Evolutionary conservation across 2,888 invertebrate species (phyloP), one percentile per base, ranked within the genome.

Genomic region (Lasioglossum figueresi): DNA sequence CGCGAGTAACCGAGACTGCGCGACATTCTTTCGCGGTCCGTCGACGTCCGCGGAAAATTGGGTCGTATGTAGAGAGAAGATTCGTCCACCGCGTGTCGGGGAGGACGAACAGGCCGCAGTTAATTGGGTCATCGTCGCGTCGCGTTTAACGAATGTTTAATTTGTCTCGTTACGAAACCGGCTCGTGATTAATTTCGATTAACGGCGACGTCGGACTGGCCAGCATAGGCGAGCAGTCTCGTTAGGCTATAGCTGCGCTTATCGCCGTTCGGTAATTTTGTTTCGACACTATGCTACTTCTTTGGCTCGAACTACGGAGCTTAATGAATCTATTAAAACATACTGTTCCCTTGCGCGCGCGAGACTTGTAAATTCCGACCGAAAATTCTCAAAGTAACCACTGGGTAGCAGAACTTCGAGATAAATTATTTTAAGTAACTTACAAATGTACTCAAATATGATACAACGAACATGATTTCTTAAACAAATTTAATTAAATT

Each of bases 91-190:
- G 73, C 5, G 14, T 2, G 63, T 31, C 63, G 19, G 80, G 10
- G 56, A 72, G 79, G 85, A 85, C 77, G 88, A 89, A 70, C 80
- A 56, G 84, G 86, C 76, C 78, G 80, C 68, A 56, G 90, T 92
- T 92, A 92, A 92, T 92, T 92, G 89, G 90, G 87, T 89, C 89
- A 84, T 82, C 87, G 81, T 87, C 86, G 88, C 87, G 85, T 84
- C 79, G 82, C 84, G 89, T 90, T 91, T 92, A 92, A 91, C 90
- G 90, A 92, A 91, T 92, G 91, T 93, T 93, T 92, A 93, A 93
- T 93, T 91, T 91, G 90, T 92, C 90, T 91, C 91, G 90, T 90
- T 89, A 88, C 88, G 84, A 88, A 81, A 80, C 82, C 85, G 87
- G 80, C 78, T 63, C 84, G 89, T 89, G 91, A 92, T 92, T 91